These are phyloP conservation scores for Nebria brevicollis DNA, from an alignment of 2,888 invertebrate species.

Conservation along the genomic window DNA sequence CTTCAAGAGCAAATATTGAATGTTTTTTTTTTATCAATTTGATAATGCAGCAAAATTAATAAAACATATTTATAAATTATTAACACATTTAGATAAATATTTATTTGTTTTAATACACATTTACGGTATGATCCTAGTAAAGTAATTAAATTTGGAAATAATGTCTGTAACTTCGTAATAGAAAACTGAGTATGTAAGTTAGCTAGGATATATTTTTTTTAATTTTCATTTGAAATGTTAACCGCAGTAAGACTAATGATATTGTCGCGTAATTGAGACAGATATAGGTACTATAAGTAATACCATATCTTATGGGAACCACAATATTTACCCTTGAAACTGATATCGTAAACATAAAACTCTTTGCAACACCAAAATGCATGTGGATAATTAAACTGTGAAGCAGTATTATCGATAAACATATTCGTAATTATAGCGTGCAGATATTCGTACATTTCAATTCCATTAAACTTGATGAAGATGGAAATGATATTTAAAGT, in stretches of 20 bases:
- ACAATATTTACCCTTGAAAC: not conserved
- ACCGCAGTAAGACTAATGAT: too few relatives aligned
- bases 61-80: not conserved
- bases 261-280: too few relatives aligned
- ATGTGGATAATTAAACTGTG: not conserved
- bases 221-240: too few relatives aligned
- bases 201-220: too few relatives aligned
- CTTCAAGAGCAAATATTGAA: not conserved
- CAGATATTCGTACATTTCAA: not conserved
- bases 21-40: not conserved
- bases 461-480: not conserved
- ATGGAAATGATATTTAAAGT: not conserved
- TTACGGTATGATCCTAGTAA: too few relatives aligned
- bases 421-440: not conserved
- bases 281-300: not conserved
- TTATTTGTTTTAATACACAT: too few relatives aligned
- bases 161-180: too few relatives aligned
- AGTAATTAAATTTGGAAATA: too few relatives aligned
- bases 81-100: not conserved
- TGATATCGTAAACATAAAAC: not conserved
- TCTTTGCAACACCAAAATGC: not conserved
- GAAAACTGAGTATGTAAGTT: too few relatives aligned
- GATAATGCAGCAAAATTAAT: not conserved
- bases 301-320: not conserved
- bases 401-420: not conserved